Evolutionary conservation across 2,113 vertebrate genomes (phyloP).

Genomic region (Argyrosomus japonicus): DNA sequence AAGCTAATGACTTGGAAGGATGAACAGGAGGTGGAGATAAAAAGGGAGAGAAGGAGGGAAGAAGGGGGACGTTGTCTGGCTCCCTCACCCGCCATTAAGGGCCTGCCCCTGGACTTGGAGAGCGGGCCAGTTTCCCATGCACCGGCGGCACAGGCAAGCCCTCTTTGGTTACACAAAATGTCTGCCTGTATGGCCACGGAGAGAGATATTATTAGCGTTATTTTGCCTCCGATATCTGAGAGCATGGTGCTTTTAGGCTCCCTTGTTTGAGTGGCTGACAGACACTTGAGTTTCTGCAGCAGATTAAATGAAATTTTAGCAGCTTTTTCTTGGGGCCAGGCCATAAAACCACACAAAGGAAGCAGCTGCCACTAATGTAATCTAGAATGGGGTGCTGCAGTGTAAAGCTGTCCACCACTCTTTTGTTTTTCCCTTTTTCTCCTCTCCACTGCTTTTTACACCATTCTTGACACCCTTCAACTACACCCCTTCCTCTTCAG

Average conservation of each 20-base stretch:
- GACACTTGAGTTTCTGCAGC: slow-evolving; percentile 89
- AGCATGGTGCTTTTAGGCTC: slow-evolving; percentile 89
- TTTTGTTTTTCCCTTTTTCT: slow-evolving; percentile 77
- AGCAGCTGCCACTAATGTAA: slow-evolving; percentile 92
- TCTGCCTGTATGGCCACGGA: slow-evolving; percentile 76
- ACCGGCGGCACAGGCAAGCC: slow-evolving; percentile 60
- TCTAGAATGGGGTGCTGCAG: slow-evolving; percentile 80
- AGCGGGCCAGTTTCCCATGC: slow-evolving; percentile 82
- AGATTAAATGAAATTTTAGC: slow-evolving; percentile 97
- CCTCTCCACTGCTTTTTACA: slow-evolving; percentile 70
- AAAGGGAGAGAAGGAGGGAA: slow-evolving; percentile 45
- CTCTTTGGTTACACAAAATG: slow-evolving; percentile 90
- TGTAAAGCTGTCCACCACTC: slow-evolving; percentile 78
- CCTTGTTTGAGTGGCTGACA: slow-evolving; percentile 88
- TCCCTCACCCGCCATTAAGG: slow-evolving; percentile 62
- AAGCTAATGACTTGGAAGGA: slow-evolving; percentile 79
- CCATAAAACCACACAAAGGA: slow-evolving; percentile 88
- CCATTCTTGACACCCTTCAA: slow-evolving; percentile 69
- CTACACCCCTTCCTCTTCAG: slow-evolving; percentile 65
- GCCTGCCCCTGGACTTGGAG: slow-evolving; percentile 70
- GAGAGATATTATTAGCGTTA: slow-evolving; percentile 90
- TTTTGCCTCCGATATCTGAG: slow-evolving; percentile 90
- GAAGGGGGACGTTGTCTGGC: slow-evolving; percentile 60
- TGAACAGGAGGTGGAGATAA: slow-evolving; percentile 79
- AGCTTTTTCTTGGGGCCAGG: slow-evolving; percentile 85